Percentiles rank a stretch among this genome's conserved stretches.
Evolutionary conservation across 2,888 invertebrate genomes (phyloP).

Genomic region (Muscina levida): DNA sequence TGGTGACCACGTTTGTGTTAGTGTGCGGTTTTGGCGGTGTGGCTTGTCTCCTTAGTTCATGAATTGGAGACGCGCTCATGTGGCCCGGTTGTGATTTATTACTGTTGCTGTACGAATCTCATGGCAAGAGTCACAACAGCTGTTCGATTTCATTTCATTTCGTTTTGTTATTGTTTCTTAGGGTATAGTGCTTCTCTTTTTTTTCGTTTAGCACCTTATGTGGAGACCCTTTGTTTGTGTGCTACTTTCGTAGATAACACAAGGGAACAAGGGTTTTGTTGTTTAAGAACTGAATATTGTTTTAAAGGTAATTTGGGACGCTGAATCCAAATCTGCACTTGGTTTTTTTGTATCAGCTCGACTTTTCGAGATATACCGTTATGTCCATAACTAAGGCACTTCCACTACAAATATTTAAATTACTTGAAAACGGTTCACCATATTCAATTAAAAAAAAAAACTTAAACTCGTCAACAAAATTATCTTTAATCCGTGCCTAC

Average conservation of each 20-base stretch:
- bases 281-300: no score
- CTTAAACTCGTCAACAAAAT: no score
- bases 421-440: no score
- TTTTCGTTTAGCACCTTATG: constrained; percentile 15
- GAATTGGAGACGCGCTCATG: constrained; percentile 11
- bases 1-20: constrained; percentile 1
- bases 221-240: constrained; percentile 17
- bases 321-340: no score
- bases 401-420: no score
- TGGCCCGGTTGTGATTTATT: constrained; percentile 24
- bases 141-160: constrained; percentile 31
- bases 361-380: no score
- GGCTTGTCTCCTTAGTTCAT: constrained; percentile 6
- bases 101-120: constrained; percentile 61
- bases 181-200: neutral
- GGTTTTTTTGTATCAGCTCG: no score
- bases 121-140: constrained; percentile 46
- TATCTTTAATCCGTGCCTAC: no score
- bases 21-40: neutral
- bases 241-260: neutral
- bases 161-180: neutral
- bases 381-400: no score
- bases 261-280: no score
- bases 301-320: no score
- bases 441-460: no score